phyloP scores from a whole-genome alignment of 2,113 vertebrate genomes.

The Anarrhichthys ocellatus region DNA sequence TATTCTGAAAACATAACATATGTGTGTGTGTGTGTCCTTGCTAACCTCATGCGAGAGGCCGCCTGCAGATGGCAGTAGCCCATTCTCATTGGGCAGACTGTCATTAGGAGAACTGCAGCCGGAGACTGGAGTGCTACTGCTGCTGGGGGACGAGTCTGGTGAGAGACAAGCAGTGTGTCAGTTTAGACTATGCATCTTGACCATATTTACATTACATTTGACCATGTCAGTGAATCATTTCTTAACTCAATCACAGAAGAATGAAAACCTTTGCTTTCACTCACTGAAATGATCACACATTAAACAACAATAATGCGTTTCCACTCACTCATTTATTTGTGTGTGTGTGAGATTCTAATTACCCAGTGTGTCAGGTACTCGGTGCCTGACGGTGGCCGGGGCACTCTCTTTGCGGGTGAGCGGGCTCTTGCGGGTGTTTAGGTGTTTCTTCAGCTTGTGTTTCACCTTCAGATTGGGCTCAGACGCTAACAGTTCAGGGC shows the following conservation, averaged over 20 bases:
- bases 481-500: conserved; percentile 80
- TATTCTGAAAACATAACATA: neutral
- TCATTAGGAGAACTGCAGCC: conserved; percentile 95
- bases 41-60: conserved; percentile 86
- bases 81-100: conserved; percentile 87
- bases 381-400: conserved; percentile 88
- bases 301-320: neutral
- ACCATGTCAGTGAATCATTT: neutral
- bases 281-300: neutral
- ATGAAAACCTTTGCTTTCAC: neutral
- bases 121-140: conserved; percentile 94
- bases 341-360: conserved; percentile 20
- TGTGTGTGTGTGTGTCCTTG: neutral
- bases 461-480: conserved; percentile 95
- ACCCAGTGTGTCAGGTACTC: conserved; percentile 90
- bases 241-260: neutral
- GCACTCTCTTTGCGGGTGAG: conserved; percentile 94
- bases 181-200: neutral
- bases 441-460: conserved; percentile 92
- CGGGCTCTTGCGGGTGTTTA: conserved; percentile 92
- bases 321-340: neutral
- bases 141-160: conserved; percentile 94
- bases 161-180: neutral
- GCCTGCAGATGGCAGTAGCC: conserved; percentile 77
- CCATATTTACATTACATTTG: neutral